Evolutionary conservation across 2,888 invertebrate genomes (phyloP).

Genomic region (Standfussiana lucernea): DNA sequence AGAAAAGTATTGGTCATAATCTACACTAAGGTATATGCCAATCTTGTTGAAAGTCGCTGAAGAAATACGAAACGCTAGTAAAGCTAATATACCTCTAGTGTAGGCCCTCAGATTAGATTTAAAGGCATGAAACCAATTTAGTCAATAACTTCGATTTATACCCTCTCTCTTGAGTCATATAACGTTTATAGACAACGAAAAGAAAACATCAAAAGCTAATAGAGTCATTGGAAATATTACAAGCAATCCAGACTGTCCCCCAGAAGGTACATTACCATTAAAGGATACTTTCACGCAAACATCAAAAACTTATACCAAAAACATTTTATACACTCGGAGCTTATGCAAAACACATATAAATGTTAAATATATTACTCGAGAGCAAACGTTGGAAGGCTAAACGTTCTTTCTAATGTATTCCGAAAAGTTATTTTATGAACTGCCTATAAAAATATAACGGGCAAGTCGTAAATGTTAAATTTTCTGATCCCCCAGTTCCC

Average conservation of each 20-base stretch:
- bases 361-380: slow-evolving; percentile 84
- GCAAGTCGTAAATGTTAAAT: slow-evolving; percentile 84
- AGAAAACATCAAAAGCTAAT: slow-evolving; percentile 20
- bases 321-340: slow-evolving; percentile 79
- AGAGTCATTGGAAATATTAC: slow-evolving; percentile 54
- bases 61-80: not conserved
- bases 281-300: slow-evolving; percentile 66
- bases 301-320: slow-evolving; percentile 77
- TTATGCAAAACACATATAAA: slow-evolving; percentile 87
- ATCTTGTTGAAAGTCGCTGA: not conserved
- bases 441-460: slow-evolving; percentile 88
- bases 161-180: slow-evolving; percentile 6
- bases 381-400: slow-evolving; percentile 80
- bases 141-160: slow-evolving; percentile 11
- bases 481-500: slow-evolving; percentile 73
- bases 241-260: slow-evolving; percentile 47
- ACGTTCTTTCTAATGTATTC: slow-evolving; percentile 85
- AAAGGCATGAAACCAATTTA: not conserved
- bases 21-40: not conserved
- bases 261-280: slow-evolving; percentile 56
- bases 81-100: not conserved
- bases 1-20: not conserved
- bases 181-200: slow-evolving; percentile 20
- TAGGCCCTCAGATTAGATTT: slow-evolving; percentile 1
- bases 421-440: slow-evolving; percentile 87